phyloP scores from a whole-genome alignment of 2,888 invertebrate genomes.

The Bombyx huttoni region DNA sequence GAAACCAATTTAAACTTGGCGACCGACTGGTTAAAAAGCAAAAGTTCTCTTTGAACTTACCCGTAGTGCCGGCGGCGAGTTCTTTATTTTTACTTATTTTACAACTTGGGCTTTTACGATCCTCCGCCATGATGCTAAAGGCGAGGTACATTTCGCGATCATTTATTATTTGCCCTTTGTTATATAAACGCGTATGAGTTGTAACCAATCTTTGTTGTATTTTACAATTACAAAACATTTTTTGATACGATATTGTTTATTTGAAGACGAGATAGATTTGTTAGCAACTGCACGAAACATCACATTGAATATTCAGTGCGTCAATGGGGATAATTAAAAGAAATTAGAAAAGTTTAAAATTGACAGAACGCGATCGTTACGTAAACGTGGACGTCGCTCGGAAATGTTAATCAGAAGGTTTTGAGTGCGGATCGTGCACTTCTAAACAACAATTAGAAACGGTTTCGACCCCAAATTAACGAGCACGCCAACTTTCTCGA shows the following conservation, averaged over 20 bases:
- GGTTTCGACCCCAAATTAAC: slow-evolving; percentile 44
- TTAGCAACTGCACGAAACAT: too few relatives aligned
- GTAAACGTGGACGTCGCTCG: slow-evolving; percentile 14
- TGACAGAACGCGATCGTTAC: slow-evolving; percentile 18
- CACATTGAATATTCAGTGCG: too few relatives aligned
- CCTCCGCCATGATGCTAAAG: slow-evolving; percentile 42
- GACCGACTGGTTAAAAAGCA: slow-evolving; percentile 62
- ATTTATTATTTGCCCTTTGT: slow-evolving; percentile 13
- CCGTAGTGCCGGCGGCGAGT: slow-evolving; percentile 35
- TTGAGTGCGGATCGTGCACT: slow-evolving; percentile 31
- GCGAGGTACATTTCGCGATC: slow-evolving; percentile 30
- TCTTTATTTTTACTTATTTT: slow-evolving; percentile 57
- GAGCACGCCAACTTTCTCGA: slow-evolving; percentile 39
- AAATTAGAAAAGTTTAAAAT: slow-evolving; percentile 58
- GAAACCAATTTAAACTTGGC: slow-evolving; percentile 66
- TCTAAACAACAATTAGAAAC: slow-evolving; percentile 48
- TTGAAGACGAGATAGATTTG: background rate
- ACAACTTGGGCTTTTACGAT: slow-evolving; percentile 46
- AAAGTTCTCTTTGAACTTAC: slow-evolving; percentile 54
- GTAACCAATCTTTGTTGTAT: background rate
- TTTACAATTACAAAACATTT: slow-evolving; percentile 37
- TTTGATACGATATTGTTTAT: background rate
- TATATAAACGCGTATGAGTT: background rate
- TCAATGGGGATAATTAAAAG: slow-evolving; percentile 32
- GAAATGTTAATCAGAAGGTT: slow-evolving; percentile 47